A percentile compares a stretch with the other conserved stretches of the same genome.
Evolutionary conservation across 2,797 vertebrate genomes (phyloP).

Genomic region (Prionace glauca): DNA sequence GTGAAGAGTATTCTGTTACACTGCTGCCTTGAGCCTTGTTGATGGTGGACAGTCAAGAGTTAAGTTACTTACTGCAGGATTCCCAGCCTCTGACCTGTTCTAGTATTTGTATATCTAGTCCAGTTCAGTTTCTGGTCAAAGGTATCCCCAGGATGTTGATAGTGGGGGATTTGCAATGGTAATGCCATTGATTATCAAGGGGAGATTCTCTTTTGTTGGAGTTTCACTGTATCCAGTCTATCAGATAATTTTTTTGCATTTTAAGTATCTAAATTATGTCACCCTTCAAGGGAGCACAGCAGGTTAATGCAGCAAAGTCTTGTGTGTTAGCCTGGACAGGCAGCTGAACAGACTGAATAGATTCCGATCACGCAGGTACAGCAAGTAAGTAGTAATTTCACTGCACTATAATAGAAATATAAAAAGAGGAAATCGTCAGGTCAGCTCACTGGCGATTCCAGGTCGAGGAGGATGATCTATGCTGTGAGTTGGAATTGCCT

Average conservation of each 20-base stretch:
- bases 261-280: neutral
- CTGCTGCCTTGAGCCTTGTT: neutral
- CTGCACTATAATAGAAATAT: neutral
- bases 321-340: neutral
- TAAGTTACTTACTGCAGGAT: neutral
- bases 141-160: neutral
- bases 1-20: neutral
- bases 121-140: neutral
- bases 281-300: neutral
- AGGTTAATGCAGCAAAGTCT: neutral
- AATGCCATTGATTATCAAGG: neutral
- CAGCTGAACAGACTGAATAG: neutral
- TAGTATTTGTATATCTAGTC: neutral
- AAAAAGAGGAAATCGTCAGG: neutral
- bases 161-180: neutral
- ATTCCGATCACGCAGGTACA: neutral
- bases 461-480: neutral
- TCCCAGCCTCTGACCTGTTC: neutral
- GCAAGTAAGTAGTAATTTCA: neutral
- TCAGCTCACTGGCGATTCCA: neutral
- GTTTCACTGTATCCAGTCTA: neutral
- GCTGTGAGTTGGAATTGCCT: neutral
- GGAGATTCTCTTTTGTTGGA: neutral
- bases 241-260: neutral
- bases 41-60: neutral